A percentile compares a stretch with the other conserved stretches of the same genome.
Evolutionary conservation across 2,797 vertebrate genomes (phyloP).

Genomic region (Aldrovandia affinis): DNA sequence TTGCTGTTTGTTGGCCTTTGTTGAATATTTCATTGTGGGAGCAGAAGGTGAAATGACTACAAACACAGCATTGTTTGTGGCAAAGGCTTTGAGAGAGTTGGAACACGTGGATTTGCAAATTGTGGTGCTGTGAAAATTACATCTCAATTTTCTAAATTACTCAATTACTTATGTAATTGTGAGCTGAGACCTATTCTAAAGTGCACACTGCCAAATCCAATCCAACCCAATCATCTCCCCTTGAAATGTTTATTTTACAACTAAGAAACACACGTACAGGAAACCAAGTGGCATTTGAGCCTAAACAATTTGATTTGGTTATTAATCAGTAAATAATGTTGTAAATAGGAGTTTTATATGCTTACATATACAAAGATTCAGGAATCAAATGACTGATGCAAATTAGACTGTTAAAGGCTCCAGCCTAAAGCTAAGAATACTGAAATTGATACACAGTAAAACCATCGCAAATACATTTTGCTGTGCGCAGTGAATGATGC

Average conservation of each 20-base stretch:
- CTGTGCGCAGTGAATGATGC: not conserved
- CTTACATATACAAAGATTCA: not conserved
- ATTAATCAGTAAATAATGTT: not conserved
- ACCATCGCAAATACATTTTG: not conserved
- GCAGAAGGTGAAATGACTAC: not conserved
- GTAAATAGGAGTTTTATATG: not conserved
- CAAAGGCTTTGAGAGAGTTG: not conserved
- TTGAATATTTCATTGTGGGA: not conserved
- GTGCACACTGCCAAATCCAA: not conserved
- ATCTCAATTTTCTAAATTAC: not conserved
- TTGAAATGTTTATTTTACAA: not conserved
- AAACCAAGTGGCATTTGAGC: not conserved
- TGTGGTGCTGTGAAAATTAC: not conserved
- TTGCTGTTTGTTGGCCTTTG: not conserved
- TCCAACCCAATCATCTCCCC: slow-evolving; percentile 2
- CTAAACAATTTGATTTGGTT: not conserved
- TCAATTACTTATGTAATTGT: not conserved
- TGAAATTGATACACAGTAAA: not conserved
- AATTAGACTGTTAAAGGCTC: not conserved
- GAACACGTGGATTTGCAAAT: no score
- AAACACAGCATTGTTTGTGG: not conserved
- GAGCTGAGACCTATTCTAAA: not conserved
- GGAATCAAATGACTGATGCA: not conserved
- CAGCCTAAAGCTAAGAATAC: not conserved
- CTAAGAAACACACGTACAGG: not conserved